Conservation (phyloP, 2,888 invertebrate genomes). For the Magallana nippona region DNA sequence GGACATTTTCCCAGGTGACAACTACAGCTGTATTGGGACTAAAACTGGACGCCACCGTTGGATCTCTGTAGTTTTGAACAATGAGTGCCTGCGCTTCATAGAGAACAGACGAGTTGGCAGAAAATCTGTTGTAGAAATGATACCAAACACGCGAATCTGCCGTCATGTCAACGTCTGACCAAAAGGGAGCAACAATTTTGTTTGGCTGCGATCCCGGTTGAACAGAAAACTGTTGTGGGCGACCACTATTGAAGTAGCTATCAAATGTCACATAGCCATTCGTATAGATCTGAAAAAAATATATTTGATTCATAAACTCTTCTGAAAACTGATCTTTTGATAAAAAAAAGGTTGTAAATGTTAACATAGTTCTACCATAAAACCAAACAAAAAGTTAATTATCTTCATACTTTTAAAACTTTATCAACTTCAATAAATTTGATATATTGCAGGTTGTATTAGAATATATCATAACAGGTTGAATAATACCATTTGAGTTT, state of each 20-base stretch:
- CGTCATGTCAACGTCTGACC: conserved; percentile 27
- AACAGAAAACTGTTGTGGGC: conserved; percentile 5
- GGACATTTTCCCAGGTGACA: conserved; percentile 45
- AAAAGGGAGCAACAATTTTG: conserved; percentile 44
- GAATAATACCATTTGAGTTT: too few species aligned
- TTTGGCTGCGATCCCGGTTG: background rate
- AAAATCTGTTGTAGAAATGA: conserved; percentile 42
- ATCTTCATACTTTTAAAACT: too few species aligned
- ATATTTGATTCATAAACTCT: too few species aligned
- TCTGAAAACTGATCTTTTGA: too few species aligned
- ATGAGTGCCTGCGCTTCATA: background rate
- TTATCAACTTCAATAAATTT: too few species aligned
- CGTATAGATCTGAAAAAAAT: conserved; percentile 42
- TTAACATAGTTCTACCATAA: too few species aligned
- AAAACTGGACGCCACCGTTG: conserved; percentile 1
- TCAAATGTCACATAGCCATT: conserved; percentile 45
- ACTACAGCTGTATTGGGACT: conserved; percentile 37
- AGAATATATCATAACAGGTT: too few species aligned
- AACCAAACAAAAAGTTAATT: too few species aligned
- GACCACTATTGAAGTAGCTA: background rate
- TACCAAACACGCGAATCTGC: conserved; percentile 38
- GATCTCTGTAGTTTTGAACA: conserved; percentile 6
- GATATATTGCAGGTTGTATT: too few species aligned
- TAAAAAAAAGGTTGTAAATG: too few species aligned
- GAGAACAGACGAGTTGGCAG: background rate